Conservation (phyloP, 2,888 invertebrate genomes). For the Eustalomyia histrio region DNA sequence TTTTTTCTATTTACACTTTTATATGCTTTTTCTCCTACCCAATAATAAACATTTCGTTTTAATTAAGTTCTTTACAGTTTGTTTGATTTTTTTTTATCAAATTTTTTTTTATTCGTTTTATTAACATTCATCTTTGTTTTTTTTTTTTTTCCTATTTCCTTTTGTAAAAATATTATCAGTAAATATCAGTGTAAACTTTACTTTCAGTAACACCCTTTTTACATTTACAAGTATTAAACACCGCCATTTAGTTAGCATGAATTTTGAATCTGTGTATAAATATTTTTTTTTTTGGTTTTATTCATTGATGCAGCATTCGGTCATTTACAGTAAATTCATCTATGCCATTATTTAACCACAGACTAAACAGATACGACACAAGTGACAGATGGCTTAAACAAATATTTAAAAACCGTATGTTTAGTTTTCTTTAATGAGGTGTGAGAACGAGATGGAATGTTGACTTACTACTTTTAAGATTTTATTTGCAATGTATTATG, state of each 20-base stretch:
- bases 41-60: conserved; percentile 46
- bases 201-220: neutral
- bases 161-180: conserved; percentile 26
- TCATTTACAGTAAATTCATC: conserved; percentile 33
- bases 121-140: conserved; percentile 38
- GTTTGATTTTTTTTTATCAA: conserved; percentile 50
- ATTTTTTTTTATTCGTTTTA: conserved; percentile 42
- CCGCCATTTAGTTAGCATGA: conserved; percentile 23
- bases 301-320: conserved; percentile 26
- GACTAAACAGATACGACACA: too few relatives aligned
- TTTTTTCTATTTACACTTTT: too few relatives aligned
- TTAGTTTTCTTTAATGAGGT: too few relatives aligned
- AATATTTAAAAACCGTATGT: too few relatives aligned
- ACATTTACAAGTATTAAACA: conserved; percentile 5
- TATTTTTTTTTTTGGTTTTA: neutral
- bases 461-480: too few relatives aligned
- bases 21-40: conserved; percentile 13
- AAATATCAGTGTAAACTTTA: conserved; percentile 6
- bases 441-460: too few relatives aligned
- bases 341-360: neutral
- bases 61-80: conserved; percentile 57
- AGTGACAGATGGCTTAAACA: too few relatives aligned
- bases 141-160: conserved; percentile 39
- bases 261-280: neutral
- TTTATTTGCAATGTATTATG: too few relatives aligned